A percentile compares a stretch with the other conserved stretches of the same genome.
phyloP scores from a whole-genome alignment of 2,113 vertebrate species.

The Larimichthys crocea region DNA sequence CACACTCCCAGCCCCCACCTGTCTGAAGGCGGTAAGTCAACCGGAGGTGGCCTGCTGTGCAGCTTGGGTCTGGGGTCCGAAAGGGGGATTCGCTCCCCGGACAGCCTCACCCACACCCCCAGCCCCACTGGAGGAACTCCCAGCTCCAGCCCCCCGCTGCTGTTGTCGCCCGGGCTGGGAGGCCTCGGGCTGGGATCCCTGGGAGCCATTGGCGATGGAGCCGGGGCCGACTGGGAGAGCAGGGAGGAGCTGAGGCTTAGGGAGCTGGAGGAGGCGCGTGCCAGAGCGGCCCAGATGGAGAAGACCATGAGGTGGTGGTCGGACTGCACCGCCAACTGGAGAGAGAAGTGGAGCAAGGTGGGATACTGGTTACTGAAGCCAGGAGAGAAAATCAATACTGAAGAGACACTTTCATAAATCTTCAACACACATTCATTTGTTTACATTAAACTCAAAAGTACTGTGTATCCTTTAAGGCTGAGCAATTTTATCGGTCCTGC shows the following conservation, averaged over 20 bases:
- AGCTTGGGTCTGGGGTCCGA: conserved; percentile 89
- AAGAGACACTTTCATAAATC: background rate
- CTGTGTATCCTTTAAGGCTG: too few relatives aligned
- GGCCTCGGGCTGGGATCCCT: conserved; percentile 77
- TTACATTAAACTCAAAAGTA: too few relatives aligned
- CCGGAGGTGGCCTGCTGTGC: conserved; percentile 82
- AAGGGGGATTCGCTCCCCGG: conserved; percentile 84
- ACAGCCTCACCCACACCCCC: conserved; percentile 88
- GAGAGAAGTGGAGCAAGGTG: conserved; percentile 98
- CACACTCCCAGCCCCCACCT: conserved; percentile 86
- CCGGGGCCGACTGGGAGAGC: conserved; percentile 93
- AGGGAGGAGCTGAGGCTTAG: conserved; percentile 94
- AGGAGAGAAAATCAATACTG: background rate
- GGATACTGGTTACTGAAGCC: background rate
- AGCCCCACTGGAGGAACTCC: conserved; percentile 90
- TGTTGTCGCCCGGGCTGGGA: conserved; percentile 83
- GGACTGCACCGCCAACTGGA: conserved; percentile 98
- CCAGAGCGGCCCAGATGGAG: conserved; percentile 96
- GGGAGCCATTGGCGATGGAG: conserved; percentile 75
- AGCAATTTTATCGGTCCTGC: too few relatives aligned
- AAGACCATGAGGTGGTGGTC: conserved; percentile 99
- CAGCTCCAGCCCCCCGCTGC: conserved; percentile 88
- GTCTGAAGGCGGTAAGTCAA: conserved; percentile 78
- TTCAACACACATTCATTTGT: background rate
- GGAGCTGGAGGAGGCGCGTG: conserved; percentile 95